Percentiles rank a stretch among this genome's conserved stretches.
These are phyloP conservation scores for Crypturellus undulatus DNA, from an alignment of 2,113 vertebrate genomes.

Conservation along the genomic window DNA sequence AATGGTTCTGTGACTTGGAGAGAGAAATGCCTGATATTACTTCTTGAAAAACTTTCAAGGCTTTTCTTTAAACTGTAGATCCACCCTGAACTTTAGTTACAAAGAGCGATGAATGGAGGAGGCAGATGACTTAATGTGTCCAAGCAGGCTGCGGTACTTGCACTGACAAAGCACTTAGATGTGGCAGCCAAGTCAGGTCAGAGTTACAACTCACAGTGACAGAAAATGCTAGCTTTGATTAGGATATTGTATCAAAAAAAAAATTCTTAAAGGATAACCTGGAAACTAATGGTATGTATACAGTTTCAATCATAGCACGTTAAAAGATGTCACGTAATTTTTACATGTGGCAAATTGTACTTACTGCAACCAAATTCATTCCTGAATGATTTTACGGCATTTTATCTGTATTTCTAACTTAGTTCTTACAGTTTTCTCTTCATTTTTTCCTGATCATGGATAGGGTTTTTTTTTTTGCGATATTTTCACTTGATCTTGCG, in stretches of 20 bases:
- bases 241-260: background rate
- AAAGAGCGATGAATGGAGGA: background rate
- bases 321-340: constrained; percentile 49
- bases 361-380: background rate
- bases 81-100: background rate
- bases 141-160: background rate
- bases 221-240: background rate
- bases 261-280: background rate
- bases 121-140: background rate
- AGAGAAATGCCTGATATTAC: background rate
- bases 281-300: background rate
- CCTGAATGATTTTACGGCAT: constrained; percentile 17
- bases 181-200: background rate
- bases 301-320: background rate
- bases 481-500: background rate
- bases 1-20: background rate
- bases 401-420: constrained; percentile 36
- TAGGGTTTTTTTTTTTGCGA: background rate
- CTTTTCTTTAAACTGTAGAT: background rate
- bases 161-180: background rate
- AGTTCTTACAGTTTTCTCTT: background rate
- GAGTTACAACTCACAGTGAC: background rate
- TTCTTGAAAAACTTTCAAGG: background rate
- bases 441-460: background rate
- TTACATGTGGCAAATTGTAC: background rate